Percentiles rank a stretch among this genome's conserved stretches.
These are phyloP conservation scores for Sarcophaga rosellei DNA, from an alignment of 2,888 invertebrate species.

Conservation along the genomic window DNA sequence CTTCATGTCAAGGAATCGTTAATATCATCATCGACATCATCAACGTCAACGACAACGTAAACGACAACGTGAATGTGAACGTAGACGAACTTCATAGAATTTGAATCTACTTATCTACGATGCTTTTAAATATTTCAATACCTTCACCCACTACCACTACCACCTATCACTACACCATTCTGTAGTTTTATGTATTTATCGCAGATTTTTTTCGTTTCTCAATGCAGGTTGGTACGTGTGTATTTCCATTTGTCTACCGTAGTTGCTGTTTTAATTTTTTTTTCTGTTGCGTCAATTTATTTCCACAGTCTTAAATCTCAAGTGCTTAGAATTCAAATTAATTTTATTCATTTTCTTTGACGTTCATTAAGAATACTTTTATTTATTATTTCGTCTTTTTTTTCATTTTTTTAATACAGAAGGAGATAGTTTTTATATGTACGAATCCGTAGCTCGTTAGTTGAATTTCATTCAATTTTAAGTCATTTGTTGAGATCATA, in stretches of 20 bases:
- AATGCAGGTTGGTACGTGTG: background rate
- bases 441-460: constrained; percentile 44
- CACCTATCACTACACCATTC: too few species aligned
- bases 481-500: too few species aligned
- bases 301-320: constrained; percentile 53
- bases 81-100: background rate
- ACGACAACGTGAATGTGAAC: background rate
- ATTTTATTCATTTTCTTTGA: constrained; percentile 53
- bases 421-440: background rate
- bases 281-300: constrained; percentile 19
- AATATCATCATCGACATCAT: constrained; percentile 34
- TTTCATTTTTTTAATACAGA: too few species aligned
- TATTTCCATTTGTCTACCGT: background rate
- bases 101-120: background rate
- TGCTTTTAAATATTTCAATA: constrained; percentile 35
- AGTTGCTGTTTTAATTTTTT: background rate
- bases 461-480: constrained; percentile 14
- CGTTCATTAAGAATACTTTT: constrained; percentile 46
- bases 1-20: constrained; percentile 54
- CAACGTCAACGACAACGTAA: background rate
- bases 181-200: constrained; percentile 4
- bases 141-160: background rate
- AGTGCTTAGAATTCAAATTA: constrained; percentile 61
- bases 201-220: background rate
- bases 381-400: background rate